Evolutionary conservation across 2,888 invertebrate genomes (phyloP), one percentile per base, ranked within the genome.

Genomic region (Aphelenchoides bicaudatus): DNA sequence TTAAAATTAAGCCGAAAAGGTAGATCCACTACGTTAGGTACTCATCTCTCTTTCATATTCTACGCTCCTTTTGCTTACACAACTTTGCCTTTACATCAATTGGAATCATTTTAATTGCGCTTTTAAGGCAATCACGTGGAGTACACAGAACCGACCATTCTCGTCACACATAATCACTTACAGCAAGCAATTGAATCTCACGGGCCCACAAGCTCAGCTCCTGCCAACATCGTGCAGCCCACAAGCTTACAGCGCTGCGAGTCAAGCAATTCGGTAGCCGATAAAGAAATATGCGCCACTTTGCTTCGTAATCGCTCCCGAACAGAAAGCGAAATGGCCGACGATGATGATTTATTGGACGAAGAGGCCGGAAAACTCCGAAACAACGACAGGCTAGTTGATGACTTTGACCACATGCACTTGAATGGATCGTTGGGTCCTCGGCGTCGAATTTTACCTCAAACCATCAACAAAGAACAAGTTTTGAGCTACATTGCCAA

Each of bases 401-500:
- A 51, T 25, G 52, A 51, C n/a, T 29, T 51, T 6, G 52, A 34
- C 8, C 43, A 25, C 43, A 10, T 43, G 10, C 8, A n/a, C 23
- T 43, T 43, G 43, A 43, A 43, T n/a, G 43, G 34, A 25, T 6
- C 16, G 43, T 6, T 8, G 10, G 23, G 25, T 43, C 27, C 43
- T 13, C 13, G 43, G 27, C 43, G 43, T 16, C 43, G 43, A 16
- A 13, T 16, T 43, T 43, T 27, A 27, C 43, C 43, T 23, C 25
- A 43, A n/a, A 37, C 52, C 21, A 70, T 70, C 2, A 67, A 59
- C 2, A 72, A 72, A 50, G 63, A 63, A 10, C 69, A 74, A 52
- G 74, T 74, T 27, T 60, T 74, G 3, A 63, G 70, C 51, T 74
- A 69, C 58, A 67, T 74, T 29, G 67, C 71, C n/a, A 65, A 66